Evolutionary conservation across 2,113 vertebrate species (phyloP).

Genomic region (Pollachius pollachius): DNA sequence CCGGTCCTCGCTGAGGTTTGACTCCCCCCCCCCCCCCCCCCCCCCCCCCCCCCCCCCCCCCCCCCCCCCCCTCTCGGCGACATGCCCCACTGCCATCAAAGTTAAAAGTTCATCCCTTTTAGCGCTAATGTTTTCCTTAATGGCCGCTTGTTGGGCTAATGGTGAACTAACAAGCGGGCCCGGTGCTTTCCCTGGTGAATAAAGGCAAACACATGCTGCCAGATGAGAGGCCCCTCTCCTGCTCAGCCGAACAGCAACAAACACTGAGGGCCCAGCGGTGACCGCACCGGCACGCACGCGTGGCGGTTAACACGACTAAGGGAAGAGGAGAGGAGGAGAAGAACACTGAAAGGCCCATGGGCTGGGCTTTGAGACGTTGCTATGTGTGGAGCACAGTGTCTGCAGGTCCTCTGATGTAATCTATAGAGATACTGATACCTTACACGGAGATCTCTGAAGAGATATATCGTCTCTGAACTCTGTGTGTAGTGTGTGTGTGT

Average conservation of each 20-base stretch:
- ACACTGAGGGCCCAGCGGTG: conserved; percentile 31
- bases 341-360: background rate
- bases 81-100: conserved; percentile 33
- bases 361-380: background rate
- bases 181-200: conserved; percentile 33
- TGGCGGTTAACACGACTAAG: no score
- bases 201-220: conserved; percentile 58
- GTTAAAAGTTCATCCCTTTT: conserved; percentile 67
- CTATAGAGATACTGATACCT: background rate
- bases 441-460: background rate
- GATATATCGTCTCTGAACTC: background rate
- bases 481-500: background rate
- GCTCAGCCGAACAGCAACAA: conserved; percentile 24
- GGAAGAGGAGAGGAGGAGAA: background rate
- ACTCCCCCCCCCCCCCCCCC: no score
- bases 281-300: background rate
- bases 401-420: background rate
- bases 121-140: conserved; percentile 64
- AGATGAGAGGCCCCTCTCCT: conserved; percentile 45
- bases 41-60: no score
- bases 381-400: background rate
- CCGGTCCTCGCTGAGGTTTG: conserved; percentile 10
- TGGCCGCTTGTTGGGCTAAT: conserved; percentile 67
- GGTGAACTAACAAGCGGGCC: conserved; percentile 56
- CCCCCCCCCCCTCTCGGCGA: conserved; percentile 32